phyloP scores from a whole-genome alignment of 2,888 invertebrate genomes.

The Ormyrus nitidulus region DNA sequence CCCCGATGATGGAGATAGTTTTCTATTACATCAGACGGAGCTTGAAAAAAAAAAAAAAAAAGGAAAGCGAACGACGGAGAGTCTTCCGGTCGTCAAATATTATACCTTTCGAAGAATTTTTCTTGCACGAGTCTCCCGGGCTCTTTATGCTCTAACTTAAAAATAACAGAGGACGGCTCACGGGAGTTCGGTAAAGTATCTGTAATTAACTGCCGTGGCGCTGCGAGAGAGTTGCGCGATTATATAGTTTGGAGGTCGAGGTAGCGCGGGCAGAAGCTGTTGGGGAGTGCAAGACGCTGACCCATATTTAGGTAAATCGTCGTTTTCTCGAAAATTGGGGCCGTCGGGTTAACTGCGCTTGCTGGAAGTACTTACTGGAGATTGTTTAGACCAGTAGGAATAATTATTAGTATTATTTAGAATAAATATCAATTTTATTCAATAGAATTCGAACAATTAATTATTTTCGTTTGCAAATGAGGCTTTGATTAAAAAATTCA shows the following conservation, averaged over 20 bases:
- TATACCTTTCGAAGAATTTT: constrained; percentile 37
- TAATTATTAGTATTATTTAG: too few relatives aligned
- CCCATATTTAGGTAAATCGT: constrained; percentile 23
- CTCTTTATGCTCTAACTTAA: constrained; percentile 34
- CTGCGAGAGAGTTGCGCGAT: neutral
- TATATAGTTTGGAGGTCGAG: constrained; percentile 28
- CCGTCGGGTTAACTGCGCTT: constrained; percentile 21
- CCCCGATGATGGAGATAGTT: too few relatives aligned
- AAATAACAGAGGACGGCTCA: constrained; percentile 39
- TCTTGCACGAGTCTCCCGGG: constrained; percentile 12
- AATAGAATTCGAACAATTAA: too few relatives aligned
- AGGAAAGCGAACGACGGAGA: neutral
- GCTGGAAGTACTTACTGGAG: constrained; percentile 26
- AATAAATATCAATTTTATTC: too few relatives aligned
- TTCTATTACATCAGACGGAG: too few relatives aligned
- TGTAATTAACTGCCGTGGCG: constrained; percentile 44
- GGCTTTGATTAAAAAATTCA: too few relatives aligned
- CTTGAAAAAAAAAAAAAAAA: neutral
- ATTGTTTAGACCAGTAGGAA: too few relatives aligned
- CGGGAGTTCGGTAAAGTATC: constrained; percentile 25
- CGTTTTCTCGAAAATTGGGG: neutral
- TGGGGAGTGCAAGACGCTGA: neutral
- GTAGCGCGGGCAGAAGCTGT: neutral
- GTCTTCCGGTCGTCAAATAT: constrained; percentile 32
- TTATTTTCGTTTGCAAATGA: too few relatives aligned